A percentile compares a stretch with the other conserved stretches of the same genome.
These are phyloP conservation scores for Corythaixoides concolor DNA, from an alignment of 2,113 vertebrate species.

Conservation along the genomic window DNA sequence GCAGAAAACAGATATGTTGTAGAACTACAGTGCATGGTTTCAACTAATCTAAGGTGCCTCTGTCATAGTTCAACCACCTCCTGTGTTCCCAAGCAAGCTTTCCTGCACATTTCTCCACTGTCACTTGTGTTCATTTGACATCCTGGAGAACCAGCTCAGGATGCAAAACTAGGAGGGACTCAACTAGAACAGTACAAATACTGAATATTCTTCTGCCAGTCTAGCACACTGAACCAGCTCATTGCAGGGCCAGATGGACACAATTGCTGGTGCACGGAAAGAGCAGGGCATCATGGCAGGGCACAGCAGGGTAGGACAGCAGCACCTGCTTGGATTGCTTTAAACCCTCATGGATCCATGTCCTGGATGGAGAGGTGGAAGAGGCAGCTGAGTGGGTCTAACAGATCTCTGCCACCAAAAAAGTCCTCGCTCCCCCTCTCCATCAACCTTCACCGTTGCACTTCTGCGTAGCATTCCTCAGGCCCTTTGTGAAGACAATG, in stretches of 20 bases:
- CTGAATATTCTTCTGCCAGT: not conserved
- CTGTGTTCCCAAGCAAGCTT: not conserved
- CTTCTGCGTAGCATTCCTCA: not conserved
- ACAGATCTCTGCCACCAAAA: not conserved
- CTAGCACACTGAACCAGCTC: not conserved
- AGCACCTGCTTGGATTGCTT: not conserved
- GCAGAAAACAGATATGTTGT: not conserved
- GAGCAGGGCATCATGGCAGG: fast-evolving
- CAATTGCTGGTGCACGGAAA: not conserved
- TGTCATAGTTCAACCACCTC: not conserved
- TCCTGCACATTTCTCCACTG: not conserved
- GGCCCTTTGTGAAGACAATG: not conserved
- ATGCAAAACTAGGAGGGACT: not conserved
- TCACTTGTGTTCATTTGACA: not conserved
- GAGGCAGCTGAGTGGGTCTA: not conserved
- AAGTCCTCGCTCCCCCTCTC: not conserved
- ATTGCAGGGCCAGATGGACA: not conserved
- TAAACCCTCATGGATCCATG: not conserved
- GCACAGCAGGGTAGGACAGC: not conserved
- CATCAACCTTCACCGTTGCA: not conserved
- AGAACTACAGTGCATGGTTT: not conserved
- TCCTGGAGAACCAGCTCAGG: not conserved
- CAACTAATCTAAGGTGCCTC: not conserved
- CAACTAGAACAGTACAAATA: not conserved
- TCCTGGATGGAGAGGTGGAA: not conserved